These are phyloP conservation scores for Drosophila anomalata DNA, from an alignment of 2,888 invertebrate species.

Conservation along the genomic window DNA sequence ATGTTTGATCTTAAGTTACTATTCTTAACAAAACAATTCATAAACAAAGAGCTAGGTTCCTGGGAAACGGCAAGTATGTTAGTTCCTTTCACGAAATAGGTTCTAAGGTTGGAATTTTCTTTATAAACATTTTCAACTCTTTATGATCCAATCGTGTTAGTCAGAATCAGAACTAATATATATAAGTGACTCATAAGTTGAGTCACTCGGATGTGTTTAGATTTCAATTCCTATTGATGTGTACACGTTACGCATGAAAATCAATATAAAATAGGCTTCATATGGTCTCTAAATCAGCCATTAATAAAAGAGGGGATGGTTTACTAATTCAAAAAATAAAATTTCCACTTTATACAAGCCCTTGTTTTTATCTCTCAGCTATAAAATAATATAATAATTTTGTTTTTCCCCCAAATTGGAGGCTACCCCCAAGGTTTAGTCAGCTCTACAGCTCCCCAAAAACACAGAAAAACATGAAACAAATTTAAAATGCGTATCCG, in stretches of 20 bases:
- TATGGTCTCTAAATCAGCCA: neutral
- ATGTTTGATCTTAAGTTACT: slow-evolving; percentile 2
- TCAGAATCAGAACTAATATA: slow-evolving; percentile 1
- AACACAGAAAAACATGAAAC: slow-evolving; percentile 44
- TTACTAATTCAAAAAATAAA: neutral
- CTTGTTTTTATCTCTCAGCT: neutral
- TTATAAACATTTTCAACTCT: neutral
- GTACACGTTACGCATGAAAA: slow-evolving; percentile 9
- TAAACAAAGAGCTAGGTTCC: slow-evolving; percentile 5
- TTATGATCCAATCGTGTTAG: neutral
- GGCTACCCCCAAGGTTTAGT: slow-evolving; percentile 7
- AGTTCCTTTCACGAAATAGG: neutral
- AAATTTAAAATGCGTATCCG: slow-evolving; percentile 72
- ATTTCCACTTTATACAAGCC: neutral
- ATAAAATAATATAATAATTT: neutral
- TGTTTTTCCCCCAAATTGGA: neutral
- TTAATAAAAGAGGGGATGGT: neutral
- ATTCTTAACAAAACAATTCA: neutral
- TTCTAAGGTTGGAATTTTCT: neutral
- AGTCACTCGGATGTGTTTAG: slow-evolving; percentile 19
- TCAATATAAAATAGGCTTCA: neutral
- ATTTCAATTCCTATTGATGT: neutral
- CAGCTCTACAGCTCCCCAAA: slow-evolving; percentile 4
- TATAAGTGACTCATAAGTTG: slow-evolving; percentile 13
- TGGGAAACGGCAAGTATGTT: neutral